phyloP scores from a whole-genome alignment of 92 coral and sea anemone genomes.

The Epizoanthus fatuus region DNA sequence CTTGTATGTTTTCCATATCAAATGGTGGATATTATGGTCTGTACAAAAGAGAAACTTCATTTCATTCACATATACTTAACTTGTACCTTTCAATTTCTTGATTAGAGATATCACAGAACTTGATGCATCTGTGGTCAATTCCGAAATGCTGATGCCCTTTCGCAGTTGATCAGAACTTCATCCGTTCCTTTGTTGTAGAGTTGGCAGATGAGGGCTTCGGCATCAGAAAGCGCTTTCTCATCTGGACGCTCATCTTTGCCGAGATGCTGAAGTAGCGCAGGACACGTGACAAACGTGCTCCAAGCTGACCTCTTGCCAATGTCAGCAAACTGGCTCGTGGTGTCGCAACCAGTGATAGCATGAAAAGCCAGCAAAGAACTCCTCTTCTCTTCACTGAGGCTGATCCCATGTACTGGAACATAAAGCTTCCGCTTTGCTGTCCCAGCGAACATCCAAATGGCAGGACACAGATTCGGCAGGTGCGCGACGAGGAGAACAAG shows the following conservation, averaged over 20 bases:
- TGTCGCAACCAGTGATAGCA: constrained; percentile 48
- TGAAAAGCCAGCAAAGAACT: constrained; percentile 48
- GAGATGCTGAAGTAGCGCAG: constrained; percentile 40
- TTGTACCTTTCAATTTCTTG: constrained; percentile 23
- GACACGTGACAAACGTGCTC: constrained; percentile 23
- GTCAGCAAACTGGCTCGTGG: constrained; percentile 29
- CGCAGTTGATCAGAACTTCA: constrained; percentile 41
- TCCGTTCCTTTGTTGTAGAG: constrained; percentile 55
- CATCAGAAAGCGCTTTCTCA: constrained; percentile 1
- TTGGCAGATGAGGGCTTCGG: constrained; percentile 54
- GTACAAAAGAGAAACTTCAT: too few relatives aligned
- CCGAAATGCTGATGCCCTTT: constrained; percentile 56
- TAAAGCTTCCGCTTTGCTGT: constrained; percentile 33
- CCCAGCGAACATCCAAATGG: constrained; percentile 50
- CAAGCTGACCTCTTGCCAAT: constrained; percentile 43
- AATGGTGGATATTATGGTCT: too few relatives aligned
- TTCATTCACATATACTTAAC: neutral
- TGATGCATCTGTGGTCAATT: constrained; percentile 38
- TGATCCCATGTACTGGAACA: constrained; percentile 36
- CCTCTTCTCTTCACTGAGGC: constrained; percentile 21
- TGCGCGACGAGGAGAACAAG: constrained; percentile 78
- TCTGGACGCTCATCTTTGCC: constrained; percentile 23
- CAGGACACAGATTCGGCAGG: constrained; percentile 46
- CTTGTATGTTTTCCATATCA: too few relatives aligned
- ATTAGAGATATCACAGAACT: constrained; percentile 20